Conservation (phyloP, 37 sponge, comb jelly and placozoan species). For the Mnemiopsis leidyi region DNA sequence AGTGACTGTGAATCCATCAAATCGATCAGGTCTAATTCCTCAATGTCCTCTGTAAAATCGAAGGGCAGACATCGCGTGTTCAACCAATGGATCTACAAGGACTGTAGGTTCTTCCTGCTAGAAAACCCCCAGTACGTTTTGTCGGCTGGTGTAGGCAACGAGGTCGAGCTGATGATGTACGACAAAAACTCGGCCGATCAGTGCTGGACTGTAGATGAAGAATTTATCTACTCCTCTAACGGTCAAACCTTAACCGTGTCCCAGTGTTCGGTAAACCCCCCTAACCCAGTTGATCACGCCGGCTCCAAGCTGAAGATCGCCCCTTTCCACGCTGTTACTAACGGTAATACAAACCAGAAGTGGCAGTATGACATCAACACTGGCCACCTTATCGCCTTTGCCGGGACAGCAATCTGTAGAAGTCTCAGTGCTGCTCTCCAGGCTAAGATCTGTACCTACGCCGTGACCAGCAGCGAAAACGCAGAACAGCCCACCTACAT, state of each 20-base stretch:
- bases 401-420: constrained; percentile 1
- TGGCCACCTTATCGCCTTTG: constrained; percentile 21
- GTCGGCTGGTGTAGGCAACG: neutral
- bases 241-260: constrained; percentile 43
- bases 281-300: constrained; percentile 12
- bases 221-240: constrained; percentile 31
- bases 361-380: constrained; percentile 35
- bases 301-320: constrained; percentile 62
- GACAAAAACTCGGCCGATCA: constrained; percentile 44
- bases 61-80: neutral
- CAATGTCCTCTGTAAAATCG: neutral
- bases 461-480: constrained; percentile 39
- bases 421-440: constrained; percentile 53
- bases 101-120: constrained; percentile 40
- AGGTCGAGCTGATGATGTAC: neutral
- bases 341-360: constrained; percentile 1
- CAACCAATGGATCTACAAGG: constrained; percentile 53
- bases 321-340: constrained; percentile 5
- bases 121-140: constrained; percentile 21
- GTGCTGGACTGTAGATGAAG: constrained; percentile 63
- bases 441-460: constrained; percentile 51
- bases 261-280: constrained; percentile 47
- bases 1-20: constrained; percentile 17
- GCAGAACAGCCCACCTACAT: constrained; percentile 52
- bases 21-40: constrained; percentile 23